phyloP scores from a whole-genome alignment of 2,888 invertebrate species.

The Acrobasis repandana region DNA sequence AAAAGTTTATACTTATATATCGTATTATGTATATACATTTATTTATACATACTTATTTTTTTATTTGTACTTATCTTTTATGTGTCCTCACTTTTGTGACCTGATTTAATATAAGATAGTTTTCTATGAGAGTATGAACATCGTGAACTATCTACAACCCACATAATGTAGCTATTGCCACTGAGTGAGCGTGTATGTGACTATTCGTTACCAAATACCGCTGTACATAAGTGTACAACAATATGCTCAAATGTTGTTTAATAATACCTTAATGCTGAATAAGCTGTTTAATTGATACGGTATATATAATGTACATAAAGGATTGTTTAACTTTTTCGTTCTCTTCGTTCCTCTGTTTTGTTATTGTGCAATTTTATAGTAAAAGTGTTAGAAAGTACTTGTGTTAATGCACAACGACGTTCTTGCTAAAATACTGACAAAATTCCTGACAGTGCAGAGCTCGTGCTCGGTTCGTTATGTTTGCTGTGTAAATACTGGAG shows the following conservation, averaged over 20 bases:
- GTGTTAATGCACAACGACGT: conserved; percentile 46
- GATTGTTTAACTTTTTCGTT: conserved; percentile 39
- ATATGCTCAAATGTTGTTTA: conserved; percentile 50
- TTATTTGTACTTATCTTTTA: conserved; percentile 51
- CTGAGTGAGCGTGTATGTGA: conserved; percentile 48
- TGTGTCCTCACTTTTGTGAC: conserved; percentile 79
- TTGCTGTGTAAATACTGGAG: conserved; percentile 73
- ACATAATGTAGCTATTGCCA: conserved; percentile 26
- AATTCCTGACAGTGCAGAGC: conserved; percentile 40
- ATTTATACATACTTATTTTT: conserved; percentile 47
- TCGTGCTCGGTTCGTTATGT: conserved; percentile 42
- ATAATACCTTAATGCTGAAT: conserved; percentile 35
- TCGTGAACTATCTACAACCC: conserved; percentile 53
- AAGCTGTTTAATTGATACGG: conserved; percentile 36
- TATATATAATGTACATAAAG: conserved; percentile 52
- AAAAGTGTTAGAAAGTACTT: conserved; percentile 56
- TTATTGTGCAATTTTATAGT: conserved; percentile 65
- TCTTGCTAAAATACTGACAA: conserved; percentile 42
- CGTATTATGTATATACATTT: conserved; percentile 48
- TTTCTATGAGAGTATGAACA: conserved; percentile 60
- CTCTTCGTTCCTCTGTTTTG: conserved; percentile 38
- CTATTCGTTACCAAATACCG: conserved; percentile 64
- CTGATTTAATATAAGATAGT: conserved; percentile 80
- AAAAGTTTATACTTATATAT: conserved; percentile 36
- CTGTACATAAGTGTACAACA: conserved; percentile 55